Conservation (phyloP, 2,797 vertebrate genomes). For the Strix occidentalis region DNA sequence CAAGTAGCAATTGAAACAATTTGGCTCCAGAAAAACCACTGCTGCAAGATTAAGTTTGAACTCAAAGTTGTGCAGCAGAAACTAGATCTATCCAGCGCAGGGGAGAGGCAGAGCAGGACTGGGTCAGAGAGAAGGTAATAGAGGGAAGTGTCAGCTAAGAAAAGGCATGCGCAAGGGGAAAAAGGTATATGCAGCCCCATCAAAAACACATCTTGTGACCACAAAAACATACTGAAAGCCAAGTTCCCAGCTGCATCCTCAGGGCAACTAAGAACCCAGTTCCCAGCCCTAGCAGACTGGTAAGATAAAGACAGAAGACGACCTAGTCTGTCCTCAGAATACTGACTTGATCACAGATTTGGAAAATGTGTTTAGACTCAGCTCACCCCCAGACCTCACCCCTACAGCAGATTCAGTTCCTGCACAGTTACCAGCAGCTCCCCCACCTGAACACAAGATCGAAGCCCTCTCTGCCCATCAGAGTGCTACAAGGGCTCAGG, state of each 20-base stretch:
- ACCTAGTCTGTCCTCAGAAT: neutral
- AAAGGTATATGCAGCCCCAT: conserved; percentile 42
- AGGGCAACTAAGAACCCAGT: neutral
- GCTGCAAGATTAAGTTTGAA: conserved; percentile 17
- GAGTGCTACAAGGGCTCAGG: neutral
- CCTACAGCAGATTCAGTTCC: neutral
- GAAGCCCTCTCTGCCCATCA: neutral
- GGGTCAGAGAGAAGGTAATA: conserved; percentile 38
- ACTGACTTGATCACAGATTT: neutral
- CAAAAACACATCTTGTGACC: conserved; percentile 32
- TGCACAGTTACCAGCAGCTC: neutral
- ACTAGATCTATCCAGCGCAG: conserved; percentile 33
- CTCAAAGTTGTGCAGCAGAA: conserved; percentile 11
- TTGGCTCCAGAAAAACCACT: neutral
- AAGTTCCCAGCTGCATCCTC: conserved; percentile 35
- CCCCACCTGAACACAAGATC: neutral
- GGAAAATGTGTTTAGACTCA: neutral
- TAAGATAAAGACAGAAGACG: neutral
- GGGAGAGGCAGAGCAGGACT: conserved; percentile 40
- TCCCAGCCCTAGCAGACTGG: neutral
- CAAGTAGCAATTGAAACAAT: conserved; percentile 30
- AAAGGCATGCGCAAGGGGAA: neutral
- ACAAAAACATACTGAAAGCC: conserved; percentile 40
- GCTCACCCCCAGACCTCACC: neutral
- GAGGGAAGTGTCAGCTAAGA: conserved; percentile 33